These are phyloP conservation scores for Apomyelois bistriatella DNA, from an alignment of 2,888 invertebrate genomes.

Conservation along the genomic window DNA sequence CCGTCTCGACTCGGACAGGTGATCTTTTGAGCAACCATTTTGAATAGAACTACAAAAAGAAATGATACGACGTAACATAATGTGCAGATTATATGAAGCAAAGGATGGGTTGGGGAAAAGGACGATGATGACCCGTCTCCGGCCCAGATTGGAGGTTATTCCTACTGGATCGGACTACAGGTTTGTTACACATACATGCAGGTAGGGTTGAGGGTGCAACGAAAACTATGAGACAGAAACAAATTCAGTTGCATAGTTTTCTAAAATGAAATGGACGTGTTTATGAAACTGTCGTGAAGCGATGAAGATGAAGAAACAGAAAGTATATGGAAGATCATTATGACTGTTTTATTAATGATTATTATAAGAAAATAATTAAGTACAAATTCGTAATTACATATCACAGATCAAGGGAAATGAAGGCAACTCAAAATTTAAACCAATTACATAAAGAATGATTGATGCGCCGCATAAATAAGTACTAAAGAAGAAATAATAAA, in stretches of 20 bases:
- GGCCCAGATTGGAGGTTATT: background rate
- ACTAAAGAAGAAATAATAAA: conserved; percentile 23
- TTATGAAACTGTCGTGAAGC: background rate
- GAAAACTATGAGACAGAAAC: background rate
- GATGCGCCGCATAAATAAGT: conserved; percentile 55
- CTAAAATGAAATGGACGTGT: background rate
- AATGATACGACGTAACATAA: conserved; percentile 79
- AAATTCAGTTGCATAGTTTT: background rate
- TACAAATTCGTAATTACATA: background rate
- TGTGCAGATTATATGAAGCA: conserved; percentile 72
- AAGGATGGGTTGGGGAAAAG: conserved; percentile 26
- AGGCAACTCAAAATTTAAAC: conserved; percentile 3
- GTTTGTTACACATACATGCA: background rate
- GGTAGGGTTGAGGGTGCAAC: background rate
- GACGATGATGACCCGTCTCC: conserved; percentile 2
- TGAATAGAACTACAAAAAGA: conserved; percentile 80
- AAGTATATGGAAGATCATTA: conserved; percentile 18
- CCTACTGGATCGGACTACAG: background rate
- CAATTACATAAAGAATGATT: conserved; percentile 26
- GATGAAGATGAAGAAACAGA: conserved; percentile 17
- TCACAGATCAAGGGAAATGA: background rate
- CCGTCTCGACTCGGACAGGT: conserved; percentile 76
- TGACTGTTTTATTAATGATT: conserved; percentile 11
- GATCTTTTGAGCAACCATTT: conserved; percentile 79
- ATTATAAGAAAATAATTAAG: too few relatives aligned